phyloP scores from a whole-genome alignment of 2,113 vertebrate species.

The Leuciscus idus region DNA sequence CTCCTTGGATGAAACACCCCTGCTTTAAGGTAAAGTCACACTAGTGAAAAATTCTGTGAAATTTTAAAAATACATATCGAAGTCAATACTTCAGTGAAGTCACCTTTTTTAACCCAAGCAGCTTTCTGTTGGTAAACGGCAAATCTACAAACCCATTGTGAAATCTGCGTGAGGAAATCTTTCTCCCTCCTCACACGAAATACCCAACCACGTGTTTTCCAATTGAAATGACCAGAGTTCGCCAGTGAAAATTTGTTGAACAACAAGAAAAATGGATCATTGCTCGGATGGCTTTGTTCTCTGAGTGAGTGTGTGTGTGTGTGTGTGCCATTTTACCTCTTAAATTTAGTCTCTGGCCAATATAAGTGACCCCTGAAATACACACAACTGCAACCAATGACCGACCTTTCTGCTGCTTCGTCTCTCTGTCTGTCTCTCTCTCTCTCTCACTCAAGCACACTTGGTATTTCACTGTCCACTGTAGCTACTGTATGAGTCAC shows the following conservation, averaged over 20 bases:
- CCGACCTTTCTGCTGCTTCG: not conserved
- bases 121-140: not conserved
- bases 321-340: not conserved
- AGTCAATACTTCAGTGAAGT: too few relatives aligned
- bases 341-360: not conserved
- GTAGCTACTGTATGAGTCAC: constrained; percentile 36
- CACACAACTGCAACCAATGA: not conserved
- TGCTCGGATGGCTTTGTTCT: too few relatives aligned
- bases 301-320: too few relatives aligned
- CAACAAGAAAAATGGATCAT: too few relatives aligned
- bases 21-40: too few relatives aligned
- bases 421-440: constrained; percentile 8
- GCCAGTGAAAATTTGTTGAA: too few relatives aligned
- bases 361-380: constrained; percentile 19
- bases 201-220: not conserved
- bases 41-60: too few relatives aligned
- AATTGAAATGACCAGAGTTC: too few relatives aligned
- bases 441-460: constrained; percentile 10
- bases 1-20: too few relatives aligned
- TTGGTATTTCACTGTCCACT: constrained; percentile 28
- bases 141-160: not conserved
- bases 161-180: not conserved
- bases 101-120: too few relatives aligned
- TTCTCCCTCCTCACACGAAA: not conserved
- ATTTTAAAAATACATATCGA: too few relatives aligned